Conservation (phyloP, 2,797 vertebrate species). For the Kryptolebias ocellatus region DNA sequence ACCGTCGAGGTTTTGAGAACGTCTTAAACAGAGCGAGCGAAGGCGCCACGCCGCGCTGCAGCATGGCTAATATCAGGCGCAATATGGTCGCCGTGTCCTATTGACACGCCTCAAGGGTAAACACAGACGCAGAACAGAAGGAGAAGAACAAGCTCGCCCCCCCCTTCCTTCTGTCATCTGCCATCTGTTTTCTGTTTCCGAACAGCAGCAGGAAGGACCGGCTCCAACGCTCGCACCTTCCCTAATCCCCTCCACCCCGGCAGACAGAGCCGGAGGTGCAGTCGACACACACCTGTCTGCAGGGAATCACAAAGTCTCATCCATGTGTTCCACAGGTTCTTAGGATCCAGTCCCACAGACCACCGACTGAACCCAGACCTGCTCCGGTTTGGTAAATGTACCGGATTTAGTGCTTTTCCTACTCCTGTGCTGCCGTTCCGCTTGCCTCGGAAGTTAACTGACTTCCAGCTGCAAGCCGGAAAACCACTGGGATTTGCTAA, state of each 20-base stretch:
- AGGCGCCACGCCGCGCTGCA: conserved; percentile 37
- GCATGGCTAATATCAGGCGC: conserved; percentile 51
- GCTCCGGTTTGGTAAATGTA: conserved; percentile 9
- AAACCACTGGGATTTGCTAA: too few species aligned
- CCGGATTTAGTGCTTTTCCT: too few species aligned
- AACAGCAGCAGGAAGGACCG: conserved; percentile 72
- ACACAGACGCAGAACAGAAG: conserved; percentile 72
- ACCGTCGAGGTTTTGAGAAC: conserved; percentile 26
- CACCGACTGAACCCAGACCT: conserved; percentile 5
- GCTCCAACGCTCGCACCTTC: conserved; percentile 69
- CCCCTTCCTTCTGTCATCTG: conserved; percentile 73
- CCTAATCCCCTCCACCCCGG: conserved; percentile 56
- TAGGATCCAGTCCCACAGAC: conserved; percentile 3
- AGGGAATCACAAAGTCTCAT: conserved; percentile 39
- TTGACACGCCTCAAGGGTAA: conserved; percentile 70
- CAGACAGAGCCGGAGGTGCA: conserved; percentile 57
- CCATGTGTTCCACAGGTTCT: conserved; percentile 14
- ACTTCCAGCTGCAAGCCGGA: too few species aligned
- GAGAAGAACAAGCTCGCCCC: conserved; percentile 48
- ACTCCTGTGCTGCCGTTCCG: too few species aligned
- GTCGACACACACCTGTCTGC: conserved; percentile 74
- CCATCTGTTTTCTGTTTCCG: conserved; percentile 75
- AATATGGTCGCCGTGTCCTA: conserved; percentile 68
- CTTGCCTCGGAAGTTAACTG: too few species aligned
- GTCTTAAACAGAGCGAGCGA: conserved; percentile 37